phyloP scores from a whole-genome alignment of 2,888 invertebrate genomes.

The Eupithecia vulgata region DNA sequence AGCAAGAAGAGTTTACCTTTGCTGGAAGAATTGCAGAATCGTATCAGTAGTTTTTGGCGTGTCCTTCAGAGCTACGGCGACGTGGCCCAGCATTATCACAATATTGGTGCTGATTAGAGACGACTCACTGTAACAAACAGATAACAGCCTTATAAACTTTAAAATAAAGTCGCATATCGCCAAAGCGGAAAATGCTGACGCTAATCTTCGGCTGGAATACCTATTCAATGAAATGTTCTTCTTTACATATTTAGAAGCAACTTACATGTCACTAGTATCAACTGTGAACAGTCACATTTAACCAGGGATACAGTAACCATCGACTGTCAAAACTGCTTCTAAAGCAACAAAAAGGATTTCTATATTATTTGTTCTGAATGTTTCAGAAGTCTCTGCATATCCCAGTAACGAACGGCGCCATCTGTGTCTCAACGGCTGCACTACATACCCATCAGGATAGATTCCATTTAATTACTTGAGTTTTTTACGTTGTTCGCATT shows the following conservation, averaged over 20 bases:
- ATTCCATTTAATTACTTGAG: too few relatives aligned
- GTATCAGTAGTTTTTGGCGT: conserved; percentile 97
- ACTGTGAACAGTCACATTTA: conserved; percentile 3
- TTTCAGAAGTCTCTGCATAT: too few relatives aligned
- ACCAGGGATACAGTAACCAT: not conserved
- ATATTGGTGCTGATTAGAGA: conserved; percentile 97
- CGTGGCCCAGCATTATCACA: conserved; percentile 98
- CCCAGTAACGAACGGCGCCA: too few relatives aligned
- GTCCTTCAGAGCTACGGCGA: conserved; percentile 96
- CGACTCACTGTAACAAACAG: conserved; percentile 88
- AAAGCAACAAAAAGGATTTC: not conserved
- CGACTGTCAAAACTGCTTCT: not conserved
- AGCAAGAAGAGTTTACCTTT: conserved; percentile 75
- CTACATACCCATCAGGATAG: too few relatives aligned
- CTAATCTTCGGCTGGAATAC: not conserved
- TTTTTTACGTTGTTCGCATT: too few relatives aligned
- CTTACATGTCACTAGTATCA: not conserved
- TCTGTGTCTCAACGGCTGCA: too few relatives aligned
- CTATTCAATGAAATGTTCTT: not conserved
- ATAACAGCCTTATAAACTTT: not conserved
- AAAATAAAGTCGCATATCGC: not conserved
- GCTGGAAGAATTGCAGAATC: conserved; percentile 98
- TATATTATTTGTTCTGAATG: not conserved
- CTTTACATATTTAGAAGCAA: not conserved
- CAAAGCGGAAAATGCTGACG: not conserved